phyloP scores from a whole-genome alignment of 2,113 vertebrate genomes.

The Chiloscyllium plagiosum region DNA sequence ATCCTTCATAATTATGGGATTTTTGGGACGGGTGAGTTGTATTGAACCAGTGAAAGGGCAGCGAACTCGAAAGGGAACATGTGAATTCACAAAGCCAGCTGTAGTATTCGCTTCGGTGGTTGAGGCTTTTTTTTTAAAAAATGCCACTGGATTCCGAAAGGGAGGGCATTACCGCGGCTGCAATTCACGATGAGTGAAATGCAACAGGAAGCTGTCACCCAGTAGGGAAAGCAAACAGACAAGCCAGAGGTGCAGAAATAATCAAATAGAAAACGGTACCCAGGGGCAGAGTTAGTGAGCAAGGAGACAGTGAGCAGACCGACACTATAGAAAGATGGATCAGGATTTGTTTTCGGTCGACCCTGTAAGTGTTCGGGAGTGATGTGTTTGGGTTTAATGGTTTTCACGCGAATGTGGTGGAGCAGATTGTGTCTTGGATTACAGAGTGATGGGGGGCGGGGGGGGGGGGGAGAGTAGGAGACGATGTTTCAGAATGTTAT shows the following conservation, averaged over 20 bases:
- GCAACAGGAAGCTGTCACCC: neutral
- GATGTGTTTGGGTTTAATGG: neutral
- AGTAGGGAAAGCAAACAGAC: neutral
- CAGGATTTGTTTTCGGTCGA: neutral
- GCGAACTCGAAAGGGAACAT: too few relatives aligned
- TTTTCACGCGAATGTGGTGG: neutral
- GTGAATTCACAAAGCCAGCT: neutral
- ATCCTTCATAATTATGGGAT: neutral
- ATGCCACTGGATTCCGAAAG: neutral
- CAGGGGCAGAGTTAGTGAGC: neutral
- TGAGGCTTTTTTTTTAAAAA: neutral
- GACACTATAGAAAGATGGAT: neutral
- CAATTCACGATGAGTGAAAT: neutral
- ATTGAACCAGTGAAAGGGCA: neutral
- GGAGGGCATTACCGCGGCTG: neutral
- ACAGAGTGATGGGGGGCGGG: neutral
- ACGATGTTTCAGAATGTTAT: neutral
- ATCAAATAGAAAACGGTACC: neutral
- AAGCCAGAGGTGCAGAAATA: neutral
- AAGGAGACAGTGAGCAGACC: neutral
- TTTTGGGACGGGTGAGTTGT: too few relatives aligned
- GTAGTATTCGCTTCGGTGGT: neutral
- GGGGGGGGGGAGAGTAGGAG: neutral
- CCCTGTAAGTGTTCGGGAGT: neutral
- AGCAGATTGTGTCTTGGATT: neutral